Evolutionary conservation across 1,140 invertebrate species (phyloP).

Genomic region (Cydia amplana): DNA sequence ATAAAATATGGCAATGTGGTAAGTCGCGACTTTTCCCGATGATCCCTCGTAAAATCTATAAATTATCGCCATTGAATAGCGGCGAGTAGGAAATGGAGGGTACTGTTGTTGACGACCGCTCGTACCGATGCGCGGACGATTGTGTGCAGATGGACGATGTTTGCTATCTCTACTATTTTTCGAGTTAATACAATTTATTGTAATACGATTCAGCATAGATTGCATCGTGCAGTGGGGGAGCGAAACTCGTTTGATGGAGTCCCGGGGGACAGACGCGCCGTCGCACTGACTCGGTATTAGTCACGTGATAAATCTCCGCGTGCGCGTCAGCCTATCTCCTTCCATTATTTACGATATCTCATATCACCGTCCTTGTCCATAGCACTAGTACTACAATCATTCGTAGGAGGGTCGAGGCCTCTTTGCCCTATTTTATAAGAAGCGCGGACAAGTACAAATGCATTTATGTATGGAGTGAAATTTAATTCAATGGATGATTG

Average conservation of each 20-base stretch:
- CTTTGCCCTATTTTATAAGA: constrained; percentile 64
- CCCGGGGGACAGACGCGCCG: constrained; percentile 68
- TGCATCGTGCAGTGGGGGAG: constrained; percentile 76
- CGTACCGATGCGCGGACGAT: constrained; percentile 59
- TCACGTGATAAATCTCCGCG: constrained; percentile 77
- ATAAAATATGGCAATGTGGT: constrained; percentile 73
- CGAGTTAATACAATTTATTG: constrained; percentile 80
- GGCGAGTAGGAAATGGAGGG: constrained; percentile 65
- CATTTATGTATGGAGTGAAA: constrained; percentile 49
- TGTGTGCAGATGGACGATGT: constrained; percentile 78
- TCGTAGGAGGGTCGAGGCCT: constrained; percentile 61
- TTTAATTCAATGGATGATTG: constrained; percentile 41
- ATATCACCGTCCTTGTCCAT: constrained; percentile 62
- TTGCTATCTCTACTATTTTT: constrained; percentile 78
- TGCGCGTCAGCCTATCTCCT: constrained; percentile 59
- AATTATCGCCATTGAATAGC: constrained; percentile 63
- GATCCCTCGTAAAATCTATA: constrained; percentile 77
- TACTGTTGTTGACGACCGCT: constrained; percentile 47
- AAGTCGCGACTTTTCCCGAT: constrained; percentile 67
- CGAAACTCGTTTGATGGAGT: constrained; percentile 78
- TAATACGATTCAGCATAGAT: constrained; percentile 80
- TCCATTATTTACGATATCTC: constrained; percentile 53
- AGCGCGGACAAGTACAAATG: constrained; percentile 64
- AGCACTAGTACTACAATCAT: constrained; percentile 63
- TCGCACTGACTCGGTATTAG: constrained; percentile 73